Evolutionary conservation across 2,888 invertebrate genomes (phyloP).

Genomic region (Scaptomyza caliginosa): DNA sequence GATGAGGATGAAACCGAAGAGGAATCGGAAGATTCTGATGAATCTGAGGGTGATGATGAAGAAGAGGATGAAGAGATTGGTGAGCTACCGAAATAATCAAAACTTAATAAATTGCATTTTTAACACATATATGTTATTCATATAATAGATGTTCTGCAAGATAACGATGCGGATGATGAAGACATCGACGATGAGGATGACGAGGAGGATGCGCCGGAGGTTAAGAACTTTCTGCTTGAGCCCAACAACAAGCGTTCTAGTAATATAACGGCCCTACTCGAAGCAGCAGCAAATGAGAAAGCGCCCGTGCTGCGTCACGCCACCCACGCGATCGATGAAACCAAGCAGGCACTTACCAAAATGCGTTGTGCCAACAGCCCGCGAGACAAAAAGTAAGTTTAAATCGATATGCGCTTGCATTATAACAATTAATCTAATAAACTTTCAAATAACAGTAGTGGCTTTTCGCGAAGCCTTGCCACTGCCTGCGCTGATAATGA

Average conservation of each 20-base stretch:
- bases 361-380: slow-evolving; percentile 95
- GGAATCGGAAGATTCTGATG: slow-evolving; percentile 84
- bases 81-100: slow-evolving; percentile 28
- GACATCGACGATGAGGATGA: slow-evolving; percentile 84
- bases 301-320: slow-evolving; percentile 84
- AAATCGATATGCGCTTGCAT: background rate
- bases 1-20: slow-evolving; percentile 83
- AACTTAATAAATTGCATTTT: background rate
- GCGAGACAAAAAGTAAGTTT: slow-evolving; percentile 86
- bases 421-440: slow-evolving; percentile 10
- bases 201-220: slow-evolving; percentile 82
- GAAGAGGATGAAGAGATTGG: slow-evolving; percentile 84
- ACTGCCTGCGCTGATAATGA: slow-evolving; percentile 98
- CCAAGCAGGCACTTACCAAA: slow-evolving; percentile 97
- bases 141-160: slow-evolving; percentile 67
- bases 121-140: background rate
- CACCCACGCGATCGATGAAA: slow-evolving; percentile 97
- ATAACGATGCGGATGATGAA: slow-evolving; percentile 84
- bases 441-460: slow-evolving; percentile 69
- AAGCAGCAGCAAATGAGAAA: slow-evolving; percentile 89
- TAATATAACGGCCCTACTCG: slow-evolving; percentile 94
- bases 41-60: slow-evolving; percentile 83
- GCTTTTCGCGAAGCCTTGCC: slow-evolving; percentile 89
- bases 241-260: slow-evolving; percentile 83
- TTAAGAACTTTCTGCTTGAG: slow-evolving; percentile 84